Evolutionary conservation across 2,888 invertebrate species (phyloP), one percentile per base, ranked within the genome.

Genomic region (Lithophane semibrunnea): DNA sequence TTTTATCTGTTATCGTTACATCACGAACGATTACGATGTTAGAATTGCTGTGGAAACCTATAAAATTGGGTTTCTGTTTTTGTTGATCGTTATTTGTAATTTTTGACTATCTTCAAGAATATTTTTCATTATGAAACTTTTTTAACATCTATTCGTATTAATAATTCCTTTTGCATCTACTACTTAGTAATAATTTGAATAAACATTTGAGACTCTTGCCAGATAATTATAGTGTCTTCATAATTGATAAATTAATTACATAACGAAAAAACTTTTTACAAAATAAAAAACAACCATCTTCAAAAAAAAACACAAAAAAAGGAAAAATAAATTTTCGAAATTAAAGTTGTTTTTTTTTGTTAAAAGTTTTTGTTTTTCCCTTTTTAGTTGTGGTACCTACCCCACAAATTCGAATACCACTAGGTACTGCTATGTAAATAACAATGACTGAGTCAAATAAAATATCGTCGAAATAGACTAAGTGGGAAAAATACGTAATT

Each of bases 21-120:
- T 63, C 56, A 29, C 42, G 63, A 73, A 67, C 47, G 5, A 82
- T 64, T 64, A 58, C 37, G 29, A 63, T 63, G 56, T 29, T 56
- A 52, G 44, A 56, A 58, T 67, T 52, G 61, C 42, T 76, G 7
- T 49, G 66, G 64, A 37, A 64, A 68, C 49, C 13, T 21, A n/a
- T 72, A 42, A 63, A 75, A 67, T 63, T 64, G 5, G 4, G n/a
- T 67, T 54, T 52, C 49, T 63, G n/a, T 60, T 65, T 58, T n/a
- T 37, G 3, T n/a, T 37, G 3, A 18, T 24, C 42, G 18, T 42
- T 54, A 68, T 72, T 72, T 42, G 21, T 73, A 21, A 54, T 56
- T 69, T 24, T 29, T 10, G 9, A 42, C 13, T 16, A 16, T 3
- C 16, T 70, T 69, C 7, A 56, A 10, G 7, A 37, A 69, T 24